Evolutionary conservation across 1,140 invertebrate species (phyloP).

Genomic region (Drosophila yakuba): DNA sequence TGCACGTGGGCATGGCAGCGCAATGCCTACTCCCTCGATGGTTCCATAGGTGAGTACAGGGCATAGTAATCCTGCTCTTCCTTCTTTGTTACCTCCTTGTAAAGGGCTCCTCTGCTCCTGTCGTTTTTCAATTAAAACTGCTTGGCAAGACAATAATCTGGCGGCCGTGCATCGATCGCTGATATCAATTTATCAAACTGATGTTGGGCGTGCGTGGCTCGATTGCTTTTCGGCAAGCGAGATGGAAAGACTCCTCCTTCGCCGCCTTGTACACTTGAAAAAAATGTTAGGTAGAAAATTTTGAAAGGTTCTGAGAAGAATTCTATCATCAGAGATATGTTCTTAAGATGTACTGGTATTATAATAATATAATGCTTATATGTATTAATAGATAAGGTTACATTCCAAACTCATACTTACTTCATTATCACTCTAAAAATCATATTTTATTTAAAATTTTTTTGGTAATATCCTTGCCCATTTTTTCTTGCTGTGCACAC

Average conservation of each 20-base stretch:
- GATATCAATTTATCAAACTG: conserved; percentile 84
- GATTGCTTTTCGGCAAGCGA: conserved; percentile 76
- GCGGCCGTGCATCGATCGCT: conserved; percentile 68
- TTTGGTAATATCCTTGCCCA: background rate
- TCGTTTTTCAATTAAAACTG: conserved; percentile 78
- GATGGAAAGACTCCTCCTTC: conserved; percentile 30
- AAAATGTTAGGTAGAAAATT: background rate
- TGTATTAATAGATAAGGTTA: too few relatives aligned
- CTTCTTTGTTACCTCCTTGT: background rate
- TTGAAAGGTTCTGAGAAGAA: background rate
- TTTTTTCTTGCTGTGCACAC: conserved; percentile 5
- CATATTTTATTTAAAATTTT: background rate
- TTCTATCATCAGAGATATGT: too few relatives aligned
- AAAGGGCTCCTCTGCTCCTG: conserved; percentile 10
- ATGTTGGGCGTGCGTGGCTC: conserved; percentile 80
- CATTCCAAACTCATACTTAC: too few relatives aligned
- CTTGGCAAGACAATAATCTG: conserved; percentile 70
- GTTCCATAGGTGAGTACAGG: conserved; percentile 76
- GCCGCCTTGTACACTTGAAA: conserved; percentile 2
- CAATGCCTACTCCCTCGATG: conserved; percentile 83
- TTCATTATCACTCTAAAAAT: too few relatives aligned
- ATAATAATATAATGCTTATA: too few relatives aligned
- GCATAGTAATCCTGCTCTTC: background rate
- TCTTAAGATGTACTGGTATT: too few relatives aligned
- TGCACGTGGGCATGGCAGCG: conserved; percentile 88